Conservation (phyloP, 1,140 invertebrate genomes). For the Diorhabda elongata region DNA sequence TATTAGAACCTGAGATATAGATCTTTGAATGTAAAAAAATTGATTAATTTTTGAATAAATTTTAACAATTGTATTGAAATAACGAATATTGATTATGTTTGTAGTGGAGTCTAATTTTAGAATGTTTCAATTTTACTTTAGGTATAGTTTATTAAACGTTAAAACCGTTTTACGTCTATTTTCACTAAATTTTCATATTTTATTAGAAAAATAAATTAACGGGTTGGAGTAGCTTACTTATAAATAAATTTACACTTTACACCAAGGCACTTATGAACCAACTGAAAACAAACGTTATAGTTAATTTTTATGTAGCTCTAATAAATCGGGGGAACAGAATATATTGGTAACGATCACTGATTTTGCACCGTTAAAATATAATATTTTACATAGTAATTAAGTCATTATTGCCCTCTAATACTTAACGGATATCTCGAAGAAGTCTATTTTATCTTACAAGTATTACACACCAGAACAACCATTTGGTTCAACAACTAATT, state of each 20-base stretch:
- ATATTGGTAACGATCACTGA: conserved; percentile 13
- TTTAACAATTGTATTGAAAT: no score
- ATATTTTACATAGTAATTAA: conserved; percentile 16
- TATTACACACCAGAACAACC: no score
- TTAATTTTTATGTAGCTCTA: conserved; percentile 14
- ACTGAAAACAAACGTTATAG: conserved; percentile 16
- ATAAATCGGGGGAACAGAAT: conserved; percentile 15
- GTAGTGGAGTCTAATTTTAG: no score
- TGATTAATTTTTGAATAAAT: no score
- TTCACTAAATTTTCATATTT: not conserved
- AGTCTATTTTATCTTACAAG: not conserved
- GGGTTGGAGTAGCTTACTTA: not conserved
- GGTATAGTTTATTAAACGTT: not conserved
- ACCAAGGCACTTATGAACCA: conserved; percentile 5
- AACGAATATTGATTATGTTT: no score
- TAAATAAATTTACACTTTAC: not conserved
- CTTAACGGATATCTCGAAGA: not conserved
- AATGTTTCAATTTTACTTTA: not conserved
- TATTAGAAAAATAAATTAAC: not conserved
- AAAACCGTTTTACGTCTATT: not conserved
- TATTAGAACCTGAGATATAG: no score
- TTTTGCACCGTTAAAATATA: conserved; percentile 15
- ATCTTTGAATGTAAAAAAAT: no score
- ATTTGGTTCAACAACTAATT: no score
- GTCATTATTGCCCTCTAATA: not conserved